Percentiles rank a stretch among this genome's conserved stretches.
These are phyloP conservation scores for Grallaria varia DNA, from an alignment of 2,113 vertebrate genomes.

Conservation along the genomic window DNA sequence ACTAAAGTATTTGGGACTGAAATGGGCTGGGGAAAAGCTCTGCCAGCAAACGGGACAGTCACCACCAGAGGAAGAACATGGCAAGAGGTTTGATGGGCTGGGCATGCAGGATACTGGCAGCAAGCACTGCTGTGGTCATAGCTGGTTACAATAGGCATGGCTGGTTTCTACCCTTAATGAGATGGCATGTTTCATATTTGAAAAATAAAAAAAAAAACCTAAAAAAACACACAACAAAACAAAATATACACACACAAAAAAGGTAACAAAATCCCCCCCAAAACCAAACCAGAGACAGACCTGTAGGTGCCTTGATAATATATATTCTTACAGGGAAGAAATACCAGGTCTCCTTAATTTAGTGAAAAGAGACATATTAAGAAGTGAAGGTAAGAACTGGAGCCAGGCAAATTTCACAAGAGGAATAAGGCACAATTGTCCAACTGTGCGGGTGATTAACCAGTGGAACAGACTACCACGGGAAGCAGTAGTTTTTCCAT, in stretches of 20 bases:
- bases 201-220: not conserved
- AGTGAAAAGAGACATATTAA: not conserved
- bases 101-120: not conserved
- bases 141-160: not conserved
- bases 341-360: not conserved
- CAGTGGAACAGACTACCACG: not conserved
- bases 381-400: not conserved
- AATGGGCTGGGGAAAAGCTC: not conserved
- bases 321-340: not conserved
- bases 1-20: not conserved
- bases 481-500: slow-evolving; percentile 50
- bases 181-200: not conserved
- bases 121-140: not conserved
- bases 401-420: not conserved
- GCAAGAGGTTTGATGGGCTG: not conserved
- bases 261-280: not conserved
- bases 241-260: not conserved
- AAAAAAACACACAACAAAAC: not conserved
- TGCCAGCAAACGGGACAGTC: not conserved
- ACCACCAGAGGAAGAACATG: not conserved
- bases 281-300: not conserved
- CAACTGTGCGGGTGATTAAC: not conserved
- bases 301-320: not conserved
- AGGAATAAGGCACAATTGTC: slow-evolving; percentile 19
- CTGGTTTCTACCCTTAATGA: not conserved